These are phyloP conservation scores for Marisa cornuarietis DNA, from an alignment of 1,140 invertebrate genomes.

Conservation along the genomic window DNA sequence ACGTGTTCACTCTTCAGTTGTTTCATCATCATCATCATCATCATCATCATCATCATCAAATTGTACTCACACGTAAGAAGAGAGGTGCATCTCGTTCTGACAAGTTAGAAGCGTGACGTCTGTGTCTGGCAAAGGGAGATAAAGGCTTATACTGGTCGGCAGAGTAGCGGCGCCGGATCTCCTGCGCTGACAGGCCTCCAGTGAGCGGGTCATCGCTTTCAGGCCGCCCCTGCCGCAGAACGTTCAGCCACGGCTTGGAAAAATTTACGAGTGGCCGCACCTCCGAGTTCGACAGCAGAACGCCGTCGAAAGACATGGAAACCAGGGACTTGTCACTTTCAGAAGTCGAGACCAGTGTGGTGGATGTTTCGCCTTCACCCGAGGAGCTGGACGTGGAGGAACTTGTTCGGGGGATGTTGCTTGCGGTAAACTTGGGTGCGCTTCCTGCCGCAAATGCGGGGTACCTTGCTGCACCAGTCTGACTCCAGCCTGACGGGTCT, in stretches of 20 bases:
- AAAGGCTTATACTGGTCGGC: slow-evolving; percentile 6
- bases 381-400: too few relatives aligned
- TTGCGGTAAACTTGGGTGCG: too few relatives aligned
- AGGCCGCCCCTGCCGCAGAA: not conserved
- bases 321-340: not conserved
- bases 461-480: too few relatives aligned
- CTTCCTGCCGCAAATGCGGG: too few relatives aligned
- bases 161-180: slow-evolving; percentile 14
- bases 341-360: too few relatives aligned
- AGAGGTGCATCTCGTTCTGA: slow-evolving; percentile 18
- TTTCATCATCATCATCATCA: not conserved
- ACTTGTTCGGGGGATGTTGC: too few relatives aligned
- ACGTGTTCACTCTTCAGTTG: not conserved
- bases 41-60: not conserved
- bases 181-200: not conserved
- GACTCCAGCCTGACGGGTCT: too few relatives aligned
- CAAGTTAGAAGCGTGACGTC: not conserved
- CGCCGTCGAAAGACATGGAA: slow-evolving; percentile 8
- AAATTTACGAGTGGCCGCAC: slow-evolving; percentile 12
- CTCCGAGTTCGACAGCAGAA: slow-evolving; percentile 10
- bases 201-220: not conserved
- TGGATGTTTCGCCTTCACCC: too few relatives aligned
- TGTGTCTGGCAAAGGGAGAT: slow-evolving; percentile 9
- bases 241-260: not conserved
- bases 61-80: slow-evolving; percentile 5